Percentiles rank a stretch among this genome's conserved stretches.
These are phyloP conservation scores for Rhinolophus sinicus DNA, from an alignment of 2,113 vertebrate species.

Conservation along the genomic window DNA sequence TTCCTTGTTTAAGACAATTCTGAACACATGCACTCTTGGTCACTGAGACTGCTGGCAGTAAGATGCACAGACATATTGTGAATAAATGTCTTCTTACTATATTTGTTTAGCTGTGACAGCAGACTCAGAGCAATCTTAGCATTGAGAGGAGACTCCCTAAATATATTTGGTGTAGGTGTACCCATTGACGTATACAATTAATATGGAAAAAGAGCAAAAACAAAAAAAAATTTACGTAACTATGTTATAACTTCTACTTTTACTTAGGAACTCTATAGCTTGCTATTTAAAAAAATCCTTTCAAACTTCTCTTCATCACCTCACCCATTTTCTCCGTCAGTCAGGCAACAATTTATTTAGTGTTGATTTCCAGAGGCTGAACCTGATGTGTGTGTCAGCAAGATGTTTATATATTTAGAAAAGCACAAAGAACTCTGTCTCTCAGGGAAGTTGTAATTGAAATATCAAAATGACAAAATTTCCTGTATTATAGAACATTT, in stretches of 20 bases:
- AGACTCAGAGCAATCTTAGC: slow-evolving; percentile 3
- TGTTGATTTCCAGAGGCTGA: neutral
- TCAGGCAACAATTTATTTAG: neutral
- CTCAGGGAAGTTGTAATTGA: neutral
- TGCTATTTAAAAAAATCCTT: neutral
- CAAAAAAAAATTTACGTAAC: neutral
- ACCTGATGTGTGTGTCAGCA: neutral
- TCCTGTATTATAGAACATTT: slow-evolving; percentile 1
- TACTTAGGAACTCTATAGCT: neutral
- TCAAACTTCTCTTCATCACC: neutral
- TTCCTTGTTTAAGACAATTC: slow-evolving; percentile 51
- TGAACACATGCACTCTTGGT: neutral
- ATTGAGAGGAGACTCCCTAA: neutral
- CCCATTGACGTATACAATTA: neutral
- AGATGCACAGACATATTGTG: slow-evolving; percentile 37
- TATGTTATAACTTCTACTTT: slow-evolving; percentile 14
- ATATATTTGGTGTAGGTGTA: slow-evolving; percentile 17
- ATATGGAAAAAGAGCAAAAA: neutral
- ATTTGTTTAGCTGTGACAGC: slow-evolving; percentile 39
- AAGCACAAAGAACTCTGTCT: neutral
- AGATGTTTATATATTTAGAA: slow-evolving; percentile 2
- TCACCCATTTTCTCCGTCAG: neutral
- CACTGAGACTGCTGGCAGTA: slow-evolving; percentile 37
- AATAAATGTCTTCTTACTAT: slow-evolving; percentile 63
- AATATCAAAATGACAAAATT: slow-evolving; percentile 5